Evolutionary conservation across 2,797 vertebrate genomes (phyloP), one percentile per base, ranked within the genome.

Genomic region (Arrhamphus sclerolepis): DNA sequence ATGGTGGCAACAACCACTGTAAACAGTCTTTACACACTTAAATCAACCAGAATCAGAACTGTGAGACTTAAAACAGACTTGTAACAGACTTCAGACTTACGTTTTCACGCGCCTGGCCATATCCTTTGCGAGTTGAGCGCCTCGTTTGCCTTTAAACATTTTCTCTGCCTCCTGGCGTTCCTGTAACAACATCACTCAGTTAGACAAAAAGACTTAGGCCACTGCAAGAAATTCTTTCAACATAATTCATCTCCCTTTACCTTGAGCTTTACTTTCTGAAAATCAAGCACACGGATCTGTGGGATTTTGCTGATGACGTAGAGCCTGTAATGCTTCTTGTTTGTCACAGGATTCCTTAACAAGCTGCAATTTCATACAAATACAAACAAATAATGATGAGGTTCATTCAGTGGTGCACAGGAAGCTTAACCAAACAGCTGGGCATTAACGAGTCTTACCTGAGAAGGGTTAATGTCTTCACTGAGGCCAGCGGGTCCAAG

Each of bases 121-220:
- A 94, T 99, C 98, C 96, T 98, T 98, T 93, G 97, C 97, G 93
- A 98, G 96, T 80, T 98, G 97, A 93, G 96, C 96, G 92, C 97
- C 98, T 85, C 95, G 95, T 93, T 98, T 99, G 93, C 97, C 98
- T 92, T 97, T 98, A 95, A 99, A 99, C 97, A 99, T 97, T 96
- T 96, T 98, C 95, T 98, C 97, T 85, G 97, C 97, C 91, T 99
- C 97, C 92, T 98, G 95, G 82, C 97, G 96, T 93, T 99, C 97
- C 97, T 98, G 94, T 80, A 93, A 93, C 75, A 64, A 96, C 93
- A 95, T 31, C 92, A n/a, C n/a, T n/a, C n/a, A n/a, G n/a, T n/a
- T n/a, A 92, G 95, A 85, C 95, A 65, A 92, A 20, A 29, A 4
- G 19, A 31, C 21, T 0, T 18, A 19, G 2, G 16, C 22, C 13